Evolutionary conservation across 2,113 vertebrate species (phyloP), one percentile per base, ranked within the genome.

Genomic region (Microcebus tavaratra): DNA sequence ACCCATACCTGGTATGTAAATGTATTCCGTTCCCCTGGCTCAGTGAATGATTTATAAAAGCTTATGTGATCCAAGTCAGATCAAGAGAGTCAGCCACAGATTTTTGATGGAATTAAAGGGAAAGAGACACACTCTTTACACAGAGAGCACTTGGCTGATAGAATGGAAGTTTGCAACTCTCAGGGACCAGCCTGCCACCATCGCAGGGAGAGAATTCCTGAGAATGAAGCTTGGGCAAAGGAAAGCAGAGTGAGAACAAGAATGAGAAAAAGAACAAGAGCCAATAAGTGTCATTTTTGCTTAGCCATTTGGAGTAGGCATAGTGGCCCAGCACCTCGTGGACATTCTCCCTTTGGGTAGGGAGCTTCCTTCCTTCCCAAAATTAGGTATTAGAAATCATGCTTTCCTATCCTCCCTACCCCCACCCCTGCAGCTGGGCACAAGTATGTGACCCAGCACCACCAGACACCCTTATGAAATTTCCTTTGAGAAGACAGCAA

Each of bases 401-500:
- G 39, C 20, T 91, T 78, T 59, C 39, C 68, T 39, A 42, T 48
- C 36, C 12, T 14, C 34, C 5, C 8, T 20, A 57, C 55, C 20
- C 15, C 65, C 15, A n/a, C 65, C 4, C 17, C 3, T 27, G 2
- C 11, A 63, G 29, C n/a, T 73, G 15, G 29, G 27, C 48, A 67
- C 15, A 88, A 50, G 2, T 8, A 81, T 48, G 42, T 93, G 61
- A 78, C 53, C 61, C 85, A 67, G n/a, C 12, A 13, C 2, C 9
- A 42, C 25, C 57, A 73, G 53, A 83, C 20, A 87, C 25, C 48
- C 34, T 53, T 84, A n/a, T 61, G 68, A 92, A 78, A 83, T 8
- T 36, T 90, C 50, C 61, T 87, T 72, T 83, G 75, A 67, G 80
- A 94, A 83, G 81, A 93, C 63, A 91, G 39, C 39, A 27, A 88